Evolutionary conservation across 2,888 invertebrate genomes (phyloP), one percentile per base, ranked within the genome.

Genomic region (Schizotus pectinicornis): DNA sequence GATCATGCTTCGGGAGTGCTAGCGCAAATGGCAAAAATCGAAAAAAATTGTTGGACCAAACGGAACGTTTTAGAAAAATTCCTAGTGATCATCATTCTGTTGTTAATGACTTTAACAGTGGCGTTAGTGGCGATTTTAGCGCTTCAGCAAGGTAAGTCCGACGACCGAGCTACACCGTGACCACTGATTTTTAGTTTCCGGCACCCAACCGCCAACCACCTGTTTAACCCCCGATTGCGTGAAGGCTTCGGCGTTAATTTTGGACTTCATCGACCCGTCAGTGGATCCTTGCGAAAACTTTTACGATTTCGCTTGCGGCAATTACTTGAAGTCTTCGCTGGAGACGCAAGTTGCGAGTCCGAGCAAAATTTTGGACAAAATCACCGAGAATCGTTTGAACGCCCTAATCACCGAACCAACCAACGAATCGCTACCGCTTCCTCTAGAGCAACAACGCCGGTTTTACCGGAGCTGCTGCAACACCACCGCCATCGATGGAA

Each of bases 231-330:
- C 91, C 33, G 62, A 89, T 71, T 94, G 94, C 79, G 83, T 93
- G 41, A 86, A 88, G 71, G 87, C 89, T 87, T 89, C 91, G 0
- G 85, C 88, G 0, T 84, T 84, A 62, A 80, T 91, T n/a, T 77
- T 91, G 36, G 79, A 82, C 54, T 87, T 86, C 68, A 86, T 91
- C 84, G 87, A 91, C 67, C 76, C 81, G 0, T 75, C 78, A 0
- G 85, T 86, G 8, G 86, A 90, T 63, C 91, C 91, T 0, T 91
- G 91, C 72, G 88, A 91, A 58, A 88, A 91, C 72, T 91, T 92
- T 78, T 91, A 90, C 76, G 81, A 86, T 64, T 91, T 88, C 72
- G 84, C 90, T 0, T 91, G 91, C 69, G 91, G 91, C 1, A 84
- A 84, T 1, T 91, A 89, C 75, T 76, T 88, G 31, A 83, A 84